phyloP scores from a whole-genome alignment of 1,140 invertebrate genomes.

The Ostrea edulis region DNA sequence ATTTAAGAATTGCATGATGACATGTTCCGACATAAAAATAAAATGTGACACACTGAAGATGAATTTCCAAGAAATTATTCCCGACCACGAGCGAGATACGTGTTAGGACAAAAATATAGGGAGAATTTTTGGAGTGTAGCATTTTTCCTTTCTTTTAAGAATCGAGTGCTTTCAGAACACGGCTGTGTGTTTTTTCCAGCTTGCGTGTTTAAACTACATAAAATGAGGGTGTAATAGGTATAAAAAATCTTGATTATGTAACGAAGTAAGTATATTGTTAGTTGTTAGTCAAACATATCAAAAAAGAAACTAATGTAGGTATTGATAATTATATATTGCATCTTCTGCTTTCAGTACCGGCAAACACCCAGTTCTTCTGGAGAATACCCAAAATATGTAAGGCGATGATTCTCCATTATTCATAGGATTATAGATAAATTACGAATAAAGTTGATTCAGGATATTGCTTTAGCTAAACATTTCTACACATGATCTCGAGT shows the following conservation, averaged over 20 bases:
- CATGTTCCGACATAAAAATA: background rate
- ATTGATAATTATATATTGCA: background rate
- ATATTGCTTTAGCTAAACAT: background rate
- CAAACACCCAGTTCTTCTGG: background rate
- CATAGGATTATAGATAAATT: background rate
- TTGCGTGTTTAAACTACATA: background rate
- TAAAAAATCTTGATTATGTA: constrained; percentile 3
- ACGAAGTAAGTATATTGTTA: background rate
- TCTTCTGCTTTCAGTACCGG: background rate
- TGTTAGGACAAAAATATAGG: background rate
- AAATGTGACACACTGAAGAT: background rate
- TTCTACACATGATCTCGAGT: background rate
- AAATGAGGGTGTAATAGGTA: background rate
- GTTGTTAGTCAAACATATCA: background rate
- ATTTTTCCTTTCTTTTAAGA: background rate
- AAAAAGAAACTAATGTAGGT: background rate
- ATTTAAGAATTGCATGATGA: background rate
- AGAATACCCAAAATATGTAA: background rate
- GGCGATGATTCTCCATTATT: background rate
- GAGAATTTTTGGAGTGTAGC: background rate
- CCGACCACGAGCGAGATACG: background rate
- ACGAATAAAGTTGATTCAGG: too few species aligned
- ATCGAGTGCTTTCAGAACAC: background rate
- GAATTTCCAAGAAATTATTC: background rate
- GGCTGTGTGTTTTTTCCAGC: background rate